Conservation (phyloP, 1,140 invertebrate genomes). For the Conus ventricosus region DNA sequence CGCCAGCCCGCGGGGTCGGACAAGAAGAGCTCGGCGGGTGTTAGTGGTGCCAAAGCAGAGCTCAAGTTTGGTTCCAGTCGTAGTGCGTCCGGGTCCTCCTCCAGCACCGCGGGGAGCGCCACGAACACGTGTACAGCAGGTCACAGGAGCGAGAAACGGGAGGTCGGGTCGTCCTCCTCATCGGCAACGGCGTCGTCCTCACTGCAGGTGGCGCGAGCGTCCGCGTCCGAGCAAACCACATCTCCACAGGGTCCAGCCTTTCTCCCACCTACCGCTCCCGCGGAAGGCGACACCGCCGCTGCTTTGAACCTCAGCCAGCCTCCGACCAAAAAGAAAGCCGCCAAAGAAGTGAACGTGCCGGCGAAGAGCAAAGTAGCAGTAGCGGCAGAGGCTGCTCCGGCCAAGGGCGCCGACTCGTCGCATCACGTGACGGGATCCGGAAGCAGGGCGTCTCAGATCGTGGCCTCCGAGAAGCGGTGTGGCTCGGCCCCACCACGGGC, state of each 20-base stretch:
- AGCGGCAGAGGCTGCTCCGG: background rate
- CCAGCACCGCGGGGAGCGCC: background rate
- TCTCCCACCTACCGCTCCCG: background rate
- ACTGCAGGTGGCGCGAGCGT: background rate
- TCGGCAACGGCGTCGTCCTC: background rate
- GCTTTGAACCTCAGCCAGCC: conserved; percentile 7
- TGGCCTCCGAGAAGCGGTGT: conserved; percentile 24
- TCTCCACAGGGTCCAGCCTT: background rate
- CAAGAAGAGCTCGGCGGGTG: background rate
- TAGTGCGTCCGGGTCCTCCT: background rate
- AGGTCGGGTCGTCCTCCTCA: background rate
- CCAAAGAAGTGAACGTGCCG: background rate
- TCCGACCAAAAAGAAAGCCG: background rate
- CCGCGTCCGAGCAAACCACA: background rate
- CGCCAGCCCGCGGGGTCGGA: background rate
- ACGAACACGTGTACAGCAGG: background rate
- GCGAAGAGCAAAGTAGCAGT: background rate
- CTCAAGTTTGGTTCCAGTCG: background rate
- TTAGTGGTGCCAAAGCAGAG: background rate
- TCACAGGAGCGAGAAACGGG: background rate
- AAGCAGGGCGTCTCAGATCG: background rate
- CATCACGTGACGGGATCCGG: conserved; percentile 1
- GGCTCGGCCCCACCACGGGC: conserved; percentile 31
- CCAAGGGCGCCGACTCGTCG: background rate
- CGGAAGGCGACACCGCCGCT: background rate